phyloP scores from a whole-genome alignment of 2,113 vertebrate species.

The Alces alces region DNA sequence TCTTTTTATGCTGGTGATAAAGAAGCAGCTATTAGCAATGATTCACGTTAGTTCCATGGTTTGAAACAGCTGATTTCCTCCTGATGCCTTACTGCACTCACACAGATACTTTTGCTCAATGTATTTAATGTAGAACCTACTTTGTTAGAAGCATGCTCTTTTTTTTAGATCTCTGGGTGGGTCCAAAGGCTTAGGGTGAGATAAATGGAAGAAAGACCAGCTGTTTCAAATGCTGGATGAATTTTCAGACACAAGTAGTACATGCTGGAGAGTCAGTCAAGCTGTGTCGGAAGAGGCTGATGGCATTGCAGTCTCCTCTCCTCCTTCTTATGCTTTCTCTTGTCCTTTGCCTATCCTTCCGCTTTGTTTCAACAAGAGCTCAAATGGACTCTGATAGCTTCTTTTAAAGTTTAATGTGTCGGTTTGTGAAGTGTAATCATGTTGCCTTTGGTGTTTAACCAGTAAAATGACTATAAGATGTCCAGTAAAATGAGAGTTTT shows the following conservation, averaged over 20 bases:
- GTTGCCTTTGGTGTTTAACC: background rate
- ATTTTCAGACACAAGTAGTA: background rate
- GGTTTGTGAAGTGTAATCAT: background rate
- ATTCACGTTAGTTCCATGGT: slow-evolving; percentile 68
- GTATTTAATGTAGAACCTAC: slow-evolving; percentile 30
- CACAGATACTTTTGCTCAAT: slow-evolving; percentile 35
- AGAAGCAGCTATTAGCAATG: slow-evolving; percentile 70
- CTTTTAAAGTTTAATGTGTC: background rate
- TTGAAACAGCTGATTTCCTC: slow-evolving; percentile 69
- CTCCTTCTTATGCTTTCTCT: background rate
- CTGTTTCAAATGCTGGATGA: background rate
- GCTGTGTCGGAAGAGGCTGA: background rate
- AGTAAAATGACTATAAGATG: background rate
- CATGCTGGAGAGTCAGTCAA: background rate
- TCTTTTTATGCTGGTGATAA: slow-evolving; percentile 70
- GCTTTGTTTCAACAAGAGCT: background rate
- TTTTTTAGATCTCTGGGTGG: background rate
- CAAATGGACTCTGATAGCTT: background rate
- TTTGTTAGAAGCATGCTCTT: slow-evolving; percentile 9
- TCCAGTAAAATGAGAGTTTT: slow-evolving; percentile 4
- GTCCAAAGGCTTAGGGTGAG: background rate
- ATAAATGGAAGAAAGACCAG: background rate
- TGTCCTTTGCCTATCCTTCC: background rate
- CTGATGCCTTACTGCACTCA: slow-evolving; percentile 22
- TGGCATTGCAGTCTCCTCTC: background rate